Percentiles rank a stretch among this genome's conserved stretches.
Conservation (phyloP, 2,888 invertebrate genomes). For the Enchytraeus crypticus region DNA sequence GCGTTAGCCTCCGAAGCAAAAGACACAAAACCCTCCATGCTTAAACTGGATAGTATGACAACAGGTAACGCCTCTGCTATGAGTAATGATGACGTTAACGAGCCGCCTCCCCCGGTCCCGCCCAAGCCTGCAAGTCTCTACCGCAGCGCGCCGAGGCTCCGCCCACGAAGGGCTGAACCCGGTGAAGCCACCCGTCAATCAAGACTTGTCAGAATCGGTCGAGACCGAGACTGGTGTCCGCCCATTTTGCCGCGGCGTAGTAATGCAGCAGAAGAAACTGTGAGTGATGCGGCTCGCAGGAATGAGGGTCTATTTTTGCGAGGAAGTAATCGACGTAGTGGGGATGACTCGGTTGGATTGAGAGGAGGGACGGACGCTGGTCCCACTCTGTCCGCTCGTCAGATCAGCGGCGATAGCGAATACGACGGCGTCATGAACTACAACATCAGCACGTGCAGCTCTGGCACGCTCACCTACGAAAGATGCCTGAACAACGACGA, state of each 20-base stretch:
- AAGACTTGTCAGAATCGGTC: not conserved
- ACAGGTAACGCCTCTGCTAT: not conserved
- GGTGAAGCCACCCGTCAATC: not conserved
- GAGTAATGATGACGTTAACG: not conserved
- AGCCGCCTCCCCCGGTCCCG: constrained; percentile 21
- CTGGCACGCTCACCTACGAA: not conserved
- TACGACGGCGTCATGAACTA: not conserved
- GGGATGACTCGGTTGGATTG: too few relatives aligned
- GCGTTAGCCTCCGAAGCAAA: too few relatives aligned
- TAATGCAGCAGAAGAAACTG: not conserved
- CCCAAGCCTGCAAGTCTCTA: constrained; percentile 22
- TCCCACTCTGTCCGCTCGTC: not conserved
- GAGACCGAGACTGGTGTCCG: not conserved
- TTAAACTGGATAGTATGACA: not conserved
- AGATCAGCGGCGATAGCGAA: not conserved
- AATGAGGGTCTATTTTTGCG: too few relatives aligned
- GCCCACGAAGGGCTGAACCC: too few relatives aligned
- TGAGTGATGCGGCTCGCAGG: constrained; percentile 3
- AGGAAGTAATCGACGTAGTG: too few relatives aligned
- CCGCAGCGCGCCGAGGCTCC: constrained; percentile 1
- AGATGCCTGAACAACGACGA: not conserved
- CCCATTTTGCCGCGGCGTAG: not conserved
- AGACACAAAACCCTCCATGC: too few relatives aligned
- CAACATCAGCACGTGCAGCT: not conserved
- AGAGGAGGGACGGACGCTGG: not conserved